phyloP scores from a whole-genome alignment of 2,888 invertebrate genomes.

The Empis livida region DNA sequence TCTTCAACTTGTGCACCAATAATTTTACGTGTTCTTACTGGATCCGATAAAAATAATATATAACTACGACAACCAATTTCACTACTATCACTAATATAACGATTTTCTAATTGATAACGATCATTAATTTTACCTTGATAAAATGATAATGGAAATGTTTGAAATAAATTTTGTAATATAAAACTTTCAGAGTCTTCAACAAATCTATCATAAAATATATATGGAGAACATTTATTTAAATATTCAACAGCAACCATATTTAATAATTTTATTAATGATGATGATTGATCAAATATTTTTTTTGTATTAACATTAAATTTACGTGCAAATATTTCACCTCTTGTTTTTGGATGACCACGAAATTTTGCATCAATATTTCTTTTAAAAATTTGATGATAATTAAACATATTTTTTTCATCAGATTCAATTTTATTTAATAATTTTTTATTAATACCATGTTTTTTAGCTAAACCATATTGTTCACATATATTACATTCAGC shows the following conservation, averaged over 20 bases:
- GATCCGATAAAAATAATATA: conserved; percentile 53
- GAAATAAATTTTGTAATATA: conserved; percentile 44
- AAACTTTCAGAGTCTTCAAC: conserved; percentile 43
- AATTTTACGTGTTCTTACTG: conserved; percentile 42
- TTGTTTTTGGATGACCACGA: conserved; percentile 44
- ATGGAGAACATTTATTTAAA: conserved; percentile 49
- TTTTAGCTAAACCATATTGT: not conserved
- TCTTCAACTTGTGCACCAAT: conserved; percentile 48
- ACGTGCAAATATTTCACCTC: conserved; percentile 41
- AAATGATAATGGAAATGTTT: conserved; percentile 40
- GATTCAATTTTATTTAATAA: not conserved
- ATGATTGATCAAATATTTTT: conserved; percentile 37
- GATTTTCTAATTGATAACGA: conserved; percentile 37
- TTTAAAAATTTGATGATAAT: not conserved
- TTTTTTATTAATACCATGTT: not conserved
- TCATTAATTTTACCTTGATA: conserved; percentile 49
- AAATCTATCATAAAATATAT: conserved; percentile 51
- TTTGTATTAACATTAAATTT: conserved; percentile 36
- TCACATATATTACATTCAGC: not conserved
- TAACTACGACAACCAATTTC: conserved; percentile 47
- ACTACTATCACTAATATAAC: conserved; percentile 26
- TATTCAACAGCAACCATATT: conserved; percentile 46
- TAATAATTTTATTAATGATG: conserved; percentile 47
- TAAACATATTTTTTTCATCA: not conserved
- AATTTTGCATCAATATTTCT: conserved; percentile 41